These are phyloP conservation scores for Coendou prehensilis DNA, from an alignment of 2,797 vertebrate genomes.

Conservation along the genomic window DNA sequence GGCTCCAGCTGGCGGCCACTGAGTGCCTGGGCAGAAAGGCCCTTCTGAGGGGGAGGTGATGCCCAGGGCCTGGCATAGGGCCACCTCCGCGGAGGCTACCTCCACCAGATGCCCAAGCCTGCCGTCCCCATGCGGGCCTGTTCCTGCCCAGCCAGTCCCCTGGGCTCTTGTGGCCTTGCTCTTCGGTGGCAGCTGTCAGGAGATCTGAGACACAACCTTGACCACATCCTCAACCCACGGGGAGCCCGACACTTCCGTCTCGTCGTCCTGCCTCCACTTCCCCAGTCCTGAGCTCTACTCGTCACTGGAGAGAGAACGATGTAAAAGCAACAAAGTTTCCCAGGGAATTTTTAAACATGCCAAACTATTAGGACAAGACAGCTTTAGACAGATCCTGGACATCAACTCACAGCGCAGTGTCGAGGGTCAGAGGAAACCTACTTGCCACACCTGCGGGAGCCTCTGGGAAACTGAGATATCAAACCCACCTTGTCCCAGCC, in stretches of 20 bases:
- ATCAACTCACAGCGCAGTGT: not conserved
- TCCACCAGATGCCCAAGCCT: too few species aligned
- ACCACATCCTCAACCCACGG: not conserved
- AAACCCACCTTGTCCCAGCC: not conserved
- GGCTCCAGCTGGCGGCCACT: too few species aligned
- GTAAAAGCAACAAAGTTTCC: not conserved
- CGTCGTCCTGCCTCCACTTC: too few species aligned
- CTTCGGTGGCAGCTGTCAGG: not conserved
- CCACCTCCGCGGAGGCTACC: too few species aligned
- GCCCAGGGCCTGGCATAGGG: not conserved
- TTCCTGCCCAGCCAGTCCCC: not conserved
- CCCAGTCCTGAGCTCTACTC: not conserved
- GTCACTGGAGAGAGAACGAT: not conserved
- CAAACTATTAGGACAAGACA: not conserved
- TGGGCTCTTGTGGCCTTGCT: rapidly evolving
- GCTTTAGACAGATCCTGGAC: not conserved
- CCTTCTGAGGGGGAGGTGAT: too few species aligned
- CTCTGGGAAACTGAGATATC: not conserved
- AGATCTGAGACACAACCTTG: not conserved
- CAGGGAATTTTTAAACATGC: not conserved
- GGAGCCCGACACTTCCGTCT: too few species aligned
- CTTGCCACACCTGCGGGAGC: not conserved
- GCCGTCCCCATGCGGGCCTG: too few species aligned
- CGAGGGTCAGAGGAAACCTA: too few species aligned
- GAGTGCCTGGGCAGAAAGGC: too few species aligned